A percentile compares a stretch with the other conserved stretches of the same genome.
These are phyloP conservation scores for Polymixis lichenea DNA, from an alignment of 2,888 invertebrate species.

Conservation along the genomic window DNA sequence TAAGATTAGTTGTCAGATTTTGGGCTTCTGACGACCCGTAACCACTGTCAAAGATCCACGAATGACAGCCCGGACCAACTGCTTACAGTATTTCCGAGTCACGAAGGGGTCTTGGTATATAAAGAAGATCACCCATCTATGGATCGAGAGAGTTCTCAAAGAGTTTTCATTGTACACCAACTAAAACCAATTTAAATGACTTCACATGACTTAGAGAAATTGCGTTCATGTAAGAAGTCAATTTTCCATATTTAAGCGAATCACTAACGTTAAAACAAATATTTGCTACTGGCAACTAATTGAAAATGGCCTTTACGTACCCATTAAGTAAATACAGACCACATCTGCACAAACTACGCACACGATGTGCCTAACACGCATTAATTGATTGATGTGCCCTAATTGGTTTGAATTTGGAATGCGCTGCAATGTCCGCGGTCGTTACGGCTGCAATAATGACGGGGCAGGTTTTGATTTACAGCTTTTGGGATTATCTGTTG, in stretches of 20 bases:
- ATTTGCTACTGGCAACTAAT: neutral
- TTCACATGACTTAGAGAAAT: no score
- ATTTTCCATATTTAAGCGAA: neutral
- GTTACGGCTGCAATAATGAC: conserved; percentile 29
- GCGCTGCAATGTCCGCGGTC: conserved; percentile 33
- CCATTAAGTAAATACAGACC: neutral
- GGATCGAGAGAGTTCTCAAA: no score
- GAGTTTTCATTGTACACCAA: neutral
- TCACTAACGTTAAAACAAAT: neutral
- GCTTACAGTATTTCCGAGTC: no score
- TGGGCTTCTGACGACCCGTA: no score
- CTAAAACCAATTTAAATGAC: no score
- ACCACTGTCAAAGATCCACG: no score
- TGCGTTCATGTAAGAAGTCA: neutral
- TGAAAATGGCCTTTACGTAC: neutral
- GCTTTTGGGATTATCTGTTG: conserved; percentile 15
- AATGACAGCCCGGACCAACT: no score
- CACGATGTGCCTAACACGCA: neutral
- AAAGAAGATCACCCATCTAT: no score
- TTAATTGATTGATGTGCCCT: conserved; percentile 55
- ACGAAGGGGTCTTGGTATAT: no score
- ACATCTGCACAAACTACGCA: conserved; percentile 3
- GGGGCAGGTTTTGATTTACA: conserved; percentile 18
- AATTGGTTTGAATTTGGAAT: conserved; percentile 60
- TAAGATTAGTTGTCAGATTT: no score